Percentiles rank a stretch among this genome's conserved stretches.
Evolutionary conservation across 2,113 vertebrate genomes (phyloP).

Genomic region (Acrocephalus arundinaceus): DNA sequence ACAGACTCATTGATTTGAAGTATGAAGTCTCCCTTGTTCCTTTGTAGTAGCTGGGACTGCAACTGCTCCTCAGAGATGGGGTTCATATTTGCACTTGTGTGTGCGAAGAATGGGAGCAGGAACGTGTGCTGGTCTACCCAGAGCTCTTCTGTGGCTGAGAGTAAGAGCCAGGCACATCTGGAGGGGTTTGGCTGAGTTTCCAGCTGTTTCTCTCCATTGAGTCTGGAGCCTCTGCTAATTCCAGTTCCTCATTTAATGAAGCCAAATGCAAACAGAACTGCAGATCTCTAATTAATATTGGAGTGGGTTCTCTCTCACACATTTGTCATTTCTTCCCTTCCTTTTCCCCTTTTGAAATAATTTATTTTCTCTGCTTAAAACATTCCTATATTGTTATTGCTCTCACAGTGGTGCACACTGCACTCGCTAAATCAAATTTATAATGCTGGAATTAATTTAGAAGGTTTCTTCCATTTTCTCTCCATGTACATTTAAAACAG

Average conservation of each 20-base stretch:
- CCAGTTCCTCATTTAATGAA: background rate
- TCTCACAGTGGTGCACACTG: constrained; percentile 28
- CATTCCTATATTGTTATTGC: constrained; percentile 12
- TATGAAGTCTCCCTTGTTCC: background rate
- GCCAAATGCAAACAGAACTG: background rate
- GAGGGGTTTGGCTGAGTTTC: background rate
- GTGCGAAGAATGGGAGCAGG: background rate
- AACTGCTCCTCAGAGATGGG: background rate
- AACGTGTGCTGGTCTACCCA: background rate
- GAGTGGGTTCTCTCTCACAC: background rate
- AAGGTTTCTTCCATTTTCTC: constrained; percentile 39
- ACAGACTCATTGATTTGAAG: background rate
- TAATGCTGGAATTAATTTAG: constrained; percentile 57
- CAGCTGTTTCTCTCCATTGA: background rate
- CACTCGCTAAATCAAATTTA: constrained; percentile 54
- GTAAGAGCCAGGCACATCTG: background rate
- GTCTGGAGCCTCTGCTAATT: background rate
- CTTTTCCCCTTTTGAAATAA: constrained; percentile 17
- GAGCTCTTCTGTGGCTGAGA: background rate
- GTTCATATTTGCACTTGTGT: background rate
- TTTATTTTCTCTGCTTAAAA: constrained; percentile 32
- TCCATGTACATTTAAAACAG: constrained; percentile 24
- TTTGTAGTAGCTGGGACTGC: background rate
- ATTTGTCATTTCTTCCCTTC: background rate
- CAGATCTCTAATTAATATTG: constrained; percentile 18